A percentile compares a stretch with the other conserved stretches of the same genome.
phyloP scores from a whole-genome alignment of 2,888 invertebrate species.

The Sinelater perroti region DNA sequence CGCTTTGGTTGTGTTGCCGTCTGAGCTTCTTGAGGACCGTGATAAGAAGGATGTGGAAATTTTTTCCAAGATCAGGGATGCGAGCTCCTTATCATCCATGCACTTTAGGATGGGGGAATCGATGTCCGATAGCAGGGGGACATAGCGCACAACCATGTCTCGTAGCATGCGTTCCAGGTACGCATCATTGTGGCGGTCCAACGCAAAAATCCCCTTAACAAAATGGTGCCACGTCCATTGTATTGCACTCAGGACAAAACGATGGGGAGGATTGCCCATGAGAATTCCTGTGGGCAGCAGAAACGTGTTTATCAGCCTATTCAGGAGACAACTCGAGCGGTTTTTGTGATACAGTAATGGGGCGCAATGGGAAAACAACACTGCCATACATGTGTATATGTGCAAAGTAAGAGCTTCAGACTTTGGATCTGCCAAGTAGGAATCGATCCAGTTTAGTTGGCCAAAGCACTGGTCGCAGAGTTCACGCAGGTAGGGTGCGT shows the following conservation, averaged over 20 bases:
- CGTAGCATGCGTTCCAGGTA: conserved; percentile 62
- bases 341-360: conserved; percentile 53
- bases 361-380: conserved; percentile 53
- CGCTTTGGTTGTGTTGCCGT: conserved; percentile 52
- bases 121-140: conserved; percentile 51
- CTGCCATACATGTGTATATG: conserved; percentile 52
- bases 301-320: conserved; percentile 62
- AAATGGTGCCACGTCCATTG: conserved; percentile 65
- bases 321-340: conserved; percentile 61
- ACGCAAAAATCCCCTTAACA: conserved; percentile 62
- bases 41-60: conserved; percentile 51
- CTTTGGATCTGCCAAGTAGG: conserved; percentile 49
- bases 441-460: conserved; percentile 48
- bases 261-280: conserved; percentile 60
- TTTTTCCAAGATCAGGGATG: conserved; percentile 52
- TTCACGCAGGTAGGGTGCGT: conserved; percentile 39
- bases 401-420: conserved; percentile 51
- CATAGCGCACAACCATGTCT: conserved; percentile 60
- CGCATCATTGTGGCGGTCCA: conserved; percentile 61
- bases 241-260: conserved; percentile 60
- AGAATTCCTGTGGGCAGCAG: conserved; percentile 63
- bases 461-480: conserved; percentile 54
- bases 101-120: conserved; percentile 53
- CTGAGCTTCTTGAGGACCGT: conserved; percentile 51
- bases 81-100: conserved; percentile 46